phyloP scores from a whole-genome alignment of 2,888 invertebrate genomes.

The Kuschelorhynchus macadamiae region DNA sequence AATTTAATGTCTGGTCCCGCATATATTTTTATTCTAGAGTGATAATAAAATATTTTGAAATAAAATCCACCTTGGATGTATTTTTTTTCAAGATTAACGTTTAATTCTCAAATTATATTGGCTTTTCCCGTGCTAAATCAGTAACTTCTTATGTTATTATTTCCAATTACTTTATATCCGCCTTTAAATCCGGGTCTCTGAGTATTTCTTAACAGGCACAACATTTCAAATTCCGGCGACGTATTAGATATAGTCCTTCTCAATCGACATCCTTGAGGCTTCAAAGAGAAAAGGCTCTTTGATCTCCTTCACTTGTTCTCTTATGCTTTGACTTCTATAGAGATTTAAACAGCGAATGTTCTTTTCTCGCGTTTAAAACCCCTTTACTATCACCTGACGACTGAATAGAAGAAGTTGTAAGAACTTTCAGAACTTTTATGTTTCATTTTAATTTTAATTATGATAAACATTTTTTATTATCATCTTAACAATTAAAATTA shows the following conservation, averaged over 20 bases:
- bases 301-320: conserved; percentile 39
- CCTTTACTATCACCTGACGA: conserved; percentile 22
- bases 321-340: conserved; percentile 39
- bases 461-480: too few species aligned
- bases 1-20: too few species aligned
- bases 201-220: conserved; percentile 22
- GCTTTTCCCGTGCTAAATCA: too few species aligned
- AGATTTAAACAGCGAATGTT: conserved; percentile 33
- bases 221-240: conserved; percentile 36
- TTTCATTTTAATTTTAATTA: too few species aligned
- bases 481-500: too few species aligned
- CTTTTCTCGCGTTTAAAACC: conserved; percentile 19
- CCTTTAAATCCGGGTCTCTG: neutral
- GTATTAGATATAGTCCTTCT: conserved; percentile 30
- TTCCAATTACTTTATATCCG: neutral
- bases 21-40: too few species aligned
- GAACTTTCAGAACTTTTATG: too few species aligned
- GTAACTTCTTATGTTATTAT: neutral
- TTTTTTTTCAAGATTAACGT: too few species aligned
- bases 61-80: too few species aligned
- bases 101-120: too few species aligned
- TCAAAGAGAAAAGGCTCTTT: conserved; percentile 35
- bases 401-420: conserved; percentile 1
- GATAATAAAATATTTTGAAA: too few species aligned
- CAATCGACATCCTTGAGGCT: conserved; percentile 20